Conservation (phyloP, 2,113 vertebrate genomes). For the Nerophis ophidion region DNA sequence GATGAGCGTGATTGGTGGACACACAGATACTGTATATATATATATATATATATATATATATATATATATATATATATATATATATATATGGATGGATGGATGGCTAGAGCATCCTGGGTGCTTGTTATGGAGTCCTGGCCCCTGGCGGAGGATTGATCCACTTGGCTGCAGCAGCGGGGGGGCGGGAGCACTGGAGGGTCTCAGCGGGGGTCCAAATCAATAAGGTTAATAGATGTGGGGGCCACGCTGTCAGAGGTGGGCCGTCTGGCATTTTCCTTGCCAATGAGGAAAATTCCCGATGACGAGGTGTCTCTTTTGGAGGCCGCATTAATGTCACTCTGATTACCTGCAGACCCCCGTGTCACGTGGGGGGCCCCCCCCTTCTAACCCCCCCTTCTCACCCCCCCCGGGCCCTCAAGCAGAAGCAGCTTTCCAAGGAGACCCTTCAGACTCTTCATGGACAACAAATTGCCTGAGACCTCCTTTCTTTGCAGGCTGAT, state of each 20-base stretch:
- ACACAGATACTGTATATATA: too few species aligned
- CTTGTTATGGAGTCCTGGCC: constrained; percentile 85
- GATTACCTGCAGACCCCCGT: constrained; percentile 76
- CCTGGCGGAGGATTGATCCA: constrained; percentile 87
- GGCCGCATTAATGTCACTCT: constrained; percentile 79
- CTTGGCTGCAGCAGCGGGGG: constrained; percentile 84
- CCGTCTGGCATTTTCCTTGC: constrained; percentile 86
- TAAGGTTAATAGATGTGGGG: constrained; percentile 95
- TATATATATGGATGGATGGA: too few species aligned
- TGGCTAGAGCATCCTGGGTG: constrained; percentile 68
- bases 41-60: too few species aligned
- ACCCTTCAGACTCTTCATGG: constrained; percentile 65
- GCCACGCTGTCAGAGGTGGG: constrained; percentile 87
- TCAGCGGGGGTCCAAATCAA: constrained; percentile 88
- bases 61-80: too few species aligned
- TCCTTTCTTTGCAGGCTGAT: constrained; percentile 62
- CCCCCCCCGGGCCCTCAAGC: constrained; percentile 77
- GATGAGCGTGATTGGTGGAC: too few species aligned
- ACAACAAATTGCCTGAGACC: constrained; percentile 67
- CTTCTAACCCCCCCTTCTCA: constrained; percentile 62
- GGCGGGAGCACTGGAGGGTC: constrained; percentile 81
- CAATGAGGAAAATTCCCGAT: constrained; percentile 90
- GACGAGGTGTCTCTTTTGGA: constrained; percentile 84
- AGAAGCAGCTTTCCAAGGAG: constrained; percentile 83
- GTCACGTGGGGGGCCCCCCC: constrained; percentile 69